These are phyloP conservation scores for Forbesichthys agassizii DNA, from an alignment of 2,113 vertebrate genomes.

Conservation along the genomic window DNA sequence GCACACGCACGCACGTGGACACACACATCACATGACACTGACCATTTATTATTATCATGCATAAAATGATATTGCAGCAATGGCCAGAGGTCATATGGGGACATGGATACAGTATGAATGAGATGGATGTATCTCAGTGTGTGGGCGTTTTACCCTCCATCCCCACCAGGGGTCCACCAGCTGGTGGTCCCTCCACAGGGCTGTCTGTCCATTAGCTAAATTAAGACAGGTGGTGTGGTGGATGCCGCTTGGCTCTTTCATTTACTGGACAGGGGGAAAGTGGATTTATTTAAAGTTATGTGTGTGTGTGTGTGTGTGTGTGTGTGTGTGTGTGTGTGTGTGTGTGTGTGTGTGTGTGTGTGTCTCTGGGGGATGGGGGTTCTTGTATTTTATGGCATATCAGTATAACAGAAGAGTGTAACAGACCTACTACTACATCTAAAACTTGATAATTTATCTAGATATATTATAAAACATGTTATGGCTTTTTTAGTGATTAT, in stretches of 20 bases:
- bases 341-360: conserved; percentile 17
- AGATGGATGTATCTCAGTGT: conserved; percentile 3
- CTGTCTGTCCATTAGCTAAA: conserved; percentile 69
- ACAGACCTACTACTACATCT: no score
- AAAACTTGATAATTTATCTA: no score
- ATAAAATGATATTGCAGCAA: conserved; percentile 29
- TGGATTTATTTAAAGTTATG: conserved; percentile 51
- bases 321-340: conserved; percentile 15
- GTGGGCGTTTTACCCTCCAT: neutral
- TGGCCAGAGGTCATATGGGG: conserved; percentile 15
- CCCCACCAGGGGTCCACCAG: no score
- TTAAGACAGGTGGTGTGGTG: conserved; percentile 39
- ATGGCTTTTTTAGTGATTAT: no score
- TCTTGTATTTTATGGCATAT: neutral
- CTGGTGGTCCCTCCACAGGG: neutral
- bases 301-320: conserved; percentile 16
- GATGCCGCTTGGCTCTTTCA: conserved; percentile 30
- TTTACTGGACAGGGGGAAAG: conserved; percentile 37
- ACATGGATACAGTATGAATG: conserved; percentile 31
- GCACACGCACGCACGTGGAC: no score
- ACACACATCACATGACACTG: neutral
- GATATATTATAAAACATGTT: no score
- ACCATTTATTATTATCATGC: neutral
- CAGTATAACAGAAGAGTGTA: no score
- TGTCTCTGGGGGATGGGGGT: conserved; percentile 13